phyloP scores from a whole-genome alignment of 2,888 invertebrate genomes.

The Marronus borbonicus region DNA sequence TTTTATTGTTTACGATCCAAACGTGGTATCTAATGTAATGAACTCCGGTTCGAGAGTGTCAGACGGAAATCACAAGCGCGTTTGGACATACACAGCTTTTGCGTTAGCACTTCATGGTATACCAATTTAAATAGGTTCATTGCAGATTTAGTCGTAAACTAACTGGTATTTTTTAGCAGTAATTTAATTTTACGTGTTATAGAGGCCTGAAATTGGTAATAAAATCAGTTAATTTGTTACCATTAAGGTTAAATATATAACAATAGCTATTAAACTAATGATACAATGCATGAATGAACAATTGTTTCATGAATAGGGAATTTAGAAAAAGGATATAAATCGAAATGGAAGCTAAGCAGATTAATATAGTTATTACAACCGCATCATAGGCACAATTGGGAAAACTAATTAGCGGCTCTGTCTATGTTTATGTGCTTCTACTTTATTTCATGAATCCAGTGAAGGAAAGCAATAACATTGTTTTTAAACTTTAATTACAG shows the following conservation, averaged over 20 bases:
- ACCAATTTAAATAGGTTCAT: constrained; percentile 33
- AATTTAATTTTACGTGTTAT: constrained; percentile 16
- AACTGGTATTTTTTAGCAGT: background rate
- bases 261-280: background rate
- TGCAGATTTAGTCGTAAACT: constrained; percentile 19
- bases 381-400: too few species aligned
- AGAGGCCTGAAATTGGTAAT: background rate
- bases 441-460: too few species aligned
- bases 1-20: constrained; percentile 51
- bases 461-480: too few species aligned
- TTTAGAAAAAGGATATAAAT: background rate
- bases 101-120: background rate
- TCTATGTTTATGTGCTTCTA: too few species aligned
- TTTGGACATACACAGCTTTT: background rate
- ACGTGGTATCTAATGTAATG: constrained; percentile 49
- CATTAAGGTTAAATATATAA: too few species aligned
- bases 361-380: too few species aligned
- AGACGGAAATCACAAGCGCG: constrained; percentile 19
- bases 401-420: too few species aligned
- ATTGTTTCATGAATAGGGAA: background rate
- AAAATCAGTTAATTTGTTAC: background rate
- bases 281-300: background rate
- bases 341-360: background rate
- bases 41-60: constrained; percentile 16
- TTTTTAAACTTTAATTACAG: too few species aligned